phyloP scores from a whole-genome alignment of 2,888 invertebrate species.

The Synanthedon tipuliformis region DNA sequence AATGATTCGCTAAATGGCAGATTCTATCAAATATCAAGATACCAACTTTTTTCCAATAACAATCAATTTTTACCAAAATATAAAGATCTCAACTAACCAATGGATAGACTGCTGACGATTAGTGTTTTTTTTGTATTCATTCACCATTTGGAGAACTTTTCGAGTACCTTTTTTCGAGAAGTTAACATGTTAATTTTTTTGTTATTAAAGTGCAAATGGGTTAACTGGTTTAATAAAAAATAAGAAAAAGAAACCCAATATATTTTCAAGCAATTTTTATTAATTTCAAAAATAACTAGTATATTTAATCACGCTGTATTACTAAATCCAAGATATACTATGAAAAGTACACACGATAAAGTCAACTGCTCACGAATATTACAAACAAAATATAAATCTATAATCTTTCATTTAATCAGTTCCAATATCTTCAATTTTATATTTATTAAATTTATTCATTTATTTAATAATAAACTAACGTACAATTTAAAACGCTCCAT shows the following conservation, averaged over 20 bases:
- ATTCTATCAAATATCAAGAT: too few species aligned
- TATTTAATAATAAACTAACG: constrained; percentile 31
- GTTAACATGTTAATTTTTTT: background rate
- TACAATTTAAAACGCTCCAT: constrained; percentile 41
- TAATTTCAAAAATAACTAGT: constrained; percentile 66
- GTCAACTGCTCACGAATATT: constrained; percentile 27
- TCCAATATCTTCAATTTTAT: constrained; percentile 28
- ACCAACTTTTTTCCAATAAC: too few species aligned
- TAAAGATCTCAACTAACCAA: too few species aligned
- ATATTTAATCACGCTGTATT: constrained; percentile 54
- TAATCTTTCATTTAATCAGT: constrained; percentile 33
- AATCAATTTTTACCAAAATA: too few species aligned
- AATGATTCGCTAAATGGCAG: too few species aligned
- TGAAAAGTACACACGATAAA: constrained; percentile 55
- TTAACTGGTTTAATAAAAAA: constrained; percentile 2
- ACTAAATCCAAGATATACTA: constrained; percentile 56
- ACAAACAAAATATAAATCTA: constrained; percentile 24
- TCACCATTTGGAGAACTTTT: too few species aligned
- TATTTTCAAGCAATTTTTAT: constrained; percentile 62
- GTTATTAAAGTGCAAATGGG: background rate
- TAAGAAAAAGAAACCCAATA: constrained; percentile 8
- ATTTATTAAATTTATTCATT: constrained; percentile 17
- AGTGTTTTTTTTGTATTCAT: too few species aligned
- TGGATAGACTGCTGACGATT: too few species aligned
- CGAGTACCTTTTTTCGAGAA: too few species aligned